Evolutionary conservation across 2,888 invertebrate genomes (phyloP), one percentile per base, ranked within the genome.

Genomic region (Ectemnius cavifrons): DNA sequence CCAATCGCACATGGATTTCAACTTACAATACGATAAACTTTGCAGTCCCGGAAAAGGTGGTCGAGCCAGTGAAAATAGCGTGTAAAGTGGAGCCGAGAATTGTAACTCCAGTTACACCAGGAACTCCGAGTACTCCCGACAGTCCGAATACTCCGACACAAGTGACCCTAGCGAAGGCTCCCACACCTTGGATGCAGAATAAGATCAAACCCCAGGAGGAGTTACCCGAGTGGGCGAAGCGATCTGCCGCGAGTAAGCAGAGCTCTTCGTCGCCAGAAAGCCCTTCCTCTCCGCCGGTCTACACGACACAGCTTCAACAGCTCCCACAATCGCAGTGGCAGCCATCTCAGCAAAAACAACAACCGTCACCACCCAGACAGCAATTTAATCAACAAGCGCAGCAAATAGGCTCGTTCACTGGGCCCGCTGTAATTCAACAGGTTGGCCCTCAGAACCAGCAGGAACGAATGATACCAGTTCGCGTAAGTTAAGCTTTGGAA

Each of bases 171-270:
- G 92, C 92, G 68, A 93, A 93, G 85, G 93, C 93, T 0, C 94
- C 94, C 0, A 93, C 93, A 57, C 94, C 94, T 0, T 94, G 94
- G 94, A 87, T 91, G 62, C 92, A 92, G 75, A 90, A 89, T 58
- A 88, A 87, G 67, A 85, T 77, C n/a, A 90, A 89, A 59, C 90
- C 84, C 0, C 91, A 89, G 74, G 92, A 92, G 63, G 92, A 92
- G 57, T 81, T 92, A 8, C 93, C 93, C 1, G 90, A 92, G 58
- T 93, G 93, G 92, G 93, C 91, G 14, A 91, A 89, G 79, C 86
- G 90, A 4, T 58, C 89, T 2, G 77, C 47, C 67, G 63, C 73
- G 77, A 79, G 85, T 74, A 87, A 85, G 59, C 71, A 64, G 28
- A 74, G 73, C 57, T 37, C 37, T 11, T 49, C 74, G n/a, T 67